Percentiles rank a stretch among this genome's conserved stretches.
These are phyloP conservation scores for Drosophila persimilis DNA, from an alignment of 1,140 invertebrate genomes.

Conservation along the genomic window DNA sequence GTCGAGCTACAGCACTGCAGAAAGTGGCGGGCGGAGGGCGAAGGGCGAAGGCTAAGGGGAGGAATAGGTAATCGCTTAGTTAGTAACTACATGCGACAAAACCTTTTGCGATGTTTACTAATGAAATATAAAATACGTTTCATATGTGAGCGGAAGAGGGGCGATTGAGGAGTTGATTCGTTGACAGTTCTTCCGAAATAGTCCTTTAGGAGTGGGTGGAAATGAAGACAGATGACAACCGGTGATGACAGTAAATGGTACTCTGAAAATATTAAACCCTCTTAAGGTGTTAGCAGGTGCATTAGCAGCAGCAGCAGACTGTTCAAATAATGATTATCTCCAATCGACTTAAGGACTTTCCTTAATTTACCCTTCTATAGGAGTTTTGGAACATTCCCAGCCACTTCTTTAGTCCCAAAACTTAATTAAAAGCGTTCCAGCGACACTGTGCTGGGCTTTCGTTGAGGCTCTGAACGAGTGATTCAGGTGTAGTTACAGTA, in stretches of 20 bases:
- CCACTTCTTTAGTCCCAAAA: conserved; percentile 5
- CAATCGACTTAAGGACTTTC: conserved; percentile 4
- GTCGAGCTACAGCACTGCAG: conserved; percentile 30
- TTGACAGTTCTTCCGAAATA: background rate
- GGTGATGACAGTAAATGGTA: no score
- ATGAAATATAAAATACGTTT: conserved; percentile 67
- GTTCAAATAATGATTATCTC: conserved; percentile 8
- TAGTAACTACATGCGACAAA: conserved; percentile 63
- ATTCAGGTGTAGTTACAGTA: no score
- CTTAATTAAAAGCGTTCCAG: conserved; percentile 37
- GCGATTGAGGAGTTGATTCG: conserved; percentile 24
- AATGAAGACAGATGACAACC: no score
- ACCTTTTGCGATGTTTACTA: conserved; percentile 68
- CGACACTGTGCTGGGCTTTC: conserved; percentile 14
- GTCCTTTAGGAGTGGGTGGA: no score
- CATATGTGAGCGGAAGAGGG: conserved; percentile 34
- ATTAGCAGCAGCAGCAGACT: no score
- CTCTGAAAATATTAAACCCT: no score
- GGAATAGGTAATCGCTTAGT: conserved; percentile 70
- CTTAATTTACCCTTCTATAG: background rate
- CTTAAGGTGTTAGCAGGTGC: no score
- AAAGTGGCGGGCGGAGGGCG: background rate
- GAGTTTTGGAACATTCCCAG: background rate
- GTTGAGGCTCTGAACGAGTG: background rate
- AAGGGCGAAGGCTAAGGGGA: conserved; percentile 3